Evolutionary conservation across 2,797 vertebrate species (phyloP).

Genomic region (Selene dorsalis): DNA sequence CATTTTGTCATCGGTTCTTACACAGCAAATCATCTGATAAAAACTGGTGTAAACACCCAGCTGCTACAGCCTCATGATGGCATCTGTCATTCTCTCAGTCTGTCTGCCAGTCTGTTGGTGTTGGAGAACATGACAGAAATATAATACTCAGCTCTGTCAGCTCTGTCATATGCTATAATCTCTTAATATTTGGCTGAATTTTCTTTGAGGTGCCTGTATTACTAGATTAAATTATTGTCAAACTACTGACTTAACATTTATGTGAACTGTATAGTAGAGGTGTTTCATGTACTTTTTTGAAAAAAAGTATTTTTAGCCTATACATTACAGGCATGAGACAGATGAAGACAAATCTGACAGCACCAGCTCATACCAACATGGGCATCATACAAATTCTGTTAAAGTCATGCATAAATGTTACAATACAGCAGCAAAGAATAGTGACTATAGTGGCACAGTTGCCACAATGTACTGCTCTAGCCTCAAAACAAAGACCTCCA

Average conservation of each 20-base stretch:
- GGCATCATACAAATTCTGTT: not conserved
- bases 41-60: not conserved
- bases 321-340: not conserved
- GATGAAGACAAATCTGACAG: not conserved
- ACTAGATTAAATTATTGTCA: not conserved
- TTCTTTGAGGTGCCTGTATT: not conserved
- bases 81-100: conserved; percentile 16
- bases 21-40: not conserved
- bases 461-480: not conserved
- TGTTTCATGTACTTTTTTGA: not conserved
- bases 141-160: conserved; percentile 1
- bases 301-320: not conserved
- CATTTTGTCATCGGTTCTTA: not conserved
- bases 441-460: not conserved
- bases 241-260: not conserved
- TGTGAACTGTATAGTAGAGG: not conserved
- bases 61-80: not conserved
- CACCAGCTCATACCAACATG: not conserved
- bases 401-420: not conserved
- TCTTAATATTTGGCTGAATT: conserved; percentile 11
- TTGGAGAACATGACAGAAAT: conserved; percentile 20
- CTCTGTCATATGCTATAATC: conserved; percentile 8
- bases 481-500: not conserved
- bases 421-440: not conserved
- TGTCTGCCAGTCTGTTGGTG: not conserved